Conservation (phyloP, 1,140 invertebrate species). For the Heliconius hermathena region DNA sequence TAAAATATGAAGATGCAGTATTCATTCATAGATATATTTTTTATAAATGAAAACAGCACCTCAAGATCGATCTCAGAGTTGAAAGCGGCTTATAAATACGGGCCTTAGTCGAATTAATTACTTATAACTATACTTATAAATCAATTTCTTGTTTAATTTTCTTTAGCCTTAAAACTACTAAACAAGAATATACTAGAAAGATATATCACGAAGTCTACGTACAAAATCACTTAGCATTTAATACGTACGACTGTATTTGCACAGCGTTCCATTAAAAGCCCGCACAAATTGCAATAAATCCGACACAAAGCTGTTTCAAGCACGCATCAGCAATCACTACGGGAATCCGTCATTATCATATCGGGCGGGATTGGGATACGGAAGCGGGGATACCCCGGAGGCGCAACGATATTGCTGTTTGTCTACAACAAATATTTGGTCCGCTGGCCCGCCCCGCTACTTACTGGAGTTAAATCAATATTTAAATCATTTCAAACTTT, state of each 20-base stretch:
- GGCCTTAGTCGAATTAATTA: no score
- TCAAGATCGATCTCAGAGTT: no score
- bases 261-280: conserved; percentile 43
- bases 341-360: conserved; percentile 70
- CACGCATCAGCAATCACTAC: conserved; percentile 60
- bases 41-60: no score
- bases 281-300: conserved; percentile 48
- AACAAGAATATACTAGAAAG: neutral
- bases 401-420: conserved; percentile 78
- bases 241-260: conserved; percentile 33
- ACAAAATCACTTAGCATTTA: conserved; percentile 8
- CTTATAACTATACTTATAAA: no score
- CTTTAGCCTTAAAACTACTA: neutral
- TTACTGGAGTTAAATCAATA: conserved; percentile 80
- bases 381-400: conserved; percentile 62
- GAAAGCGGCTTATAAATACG: no score
- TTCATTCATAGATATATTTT: no score
- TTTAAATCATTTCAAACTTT: conserved; percentile 80
- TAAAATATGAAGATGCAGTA: no score
- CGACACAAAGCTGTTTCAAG: conserved; percentile 50
- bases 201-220: neutral
- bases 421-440: conserved; percentile 67
- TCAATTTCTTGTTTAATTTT: no score
- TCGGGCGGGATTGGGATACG: conserved; percentile 56
- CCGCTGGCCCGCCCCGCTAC: conserved; percentile 62